Evolutionary conservation across 30 jellyfish, hydroid and myxozoan species (phyloP), one percentile per base, ranked within the genome.

Genomic region (Chironex yamaguchii): DNA sequence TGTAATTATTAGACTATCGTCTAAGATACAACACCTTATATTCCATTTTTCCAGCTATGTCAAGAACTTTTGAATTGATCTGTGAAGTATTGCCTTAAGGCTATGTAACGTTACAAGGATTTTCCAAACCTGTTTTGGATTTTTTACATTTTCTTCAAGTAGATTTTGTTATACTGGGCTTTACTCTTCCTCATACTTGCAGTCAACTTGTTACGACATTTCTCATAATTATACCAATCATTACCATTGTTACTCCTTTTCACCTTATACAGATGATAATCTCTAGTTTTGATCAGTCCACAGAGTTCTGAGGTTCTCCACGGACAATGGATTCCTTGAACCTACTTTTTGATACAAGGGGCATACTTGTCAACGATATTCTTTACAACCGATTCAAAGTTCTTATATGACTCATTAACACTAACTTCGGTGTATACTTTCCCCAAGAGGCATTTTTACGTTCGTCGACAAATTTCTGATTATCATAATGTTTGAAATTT

Each of bases 191-290:
- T 76, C 32, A 76, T 52, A 51, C 78, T 54, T 51, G 89, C 89
- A 51, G 79, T 76, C 66, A 76, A 77, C 89, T 76, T 76, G 79
- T 76, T 76, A 26, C 89, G 89, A 52, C 62, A 76, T 73, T 73
- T 42, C 86, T 49, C 52, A 49, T 73, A 49, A 54, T 17, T 33
- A 71, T 33, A 34, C 85, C 75, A 69, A 71, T 73, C 86, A 73
- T 73, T 49, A 29, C 52, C 76, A 73, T 28, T 73, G 52, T 53
- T 49, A 73, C 86, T 51, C 76, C 20, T 36, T 73, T 73, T 73
- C 2, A 54, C 86, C 76, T 49, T 73, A 14, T 49, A 12, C 76
- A 71, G 85, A 71, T 71, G 36, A 22, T 32, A 71, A n/a, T 34
- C 85, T 22, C 85, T 71, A n/a, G 76, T 71, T 35, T 71, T 71